Percentiles rank a stretch among this genome's conserved stretches.
Evolutionary conservation across 1,140 invertebrate genomes (phyloP).

Genomic region (Eriosoma lanigerum): DNA sequence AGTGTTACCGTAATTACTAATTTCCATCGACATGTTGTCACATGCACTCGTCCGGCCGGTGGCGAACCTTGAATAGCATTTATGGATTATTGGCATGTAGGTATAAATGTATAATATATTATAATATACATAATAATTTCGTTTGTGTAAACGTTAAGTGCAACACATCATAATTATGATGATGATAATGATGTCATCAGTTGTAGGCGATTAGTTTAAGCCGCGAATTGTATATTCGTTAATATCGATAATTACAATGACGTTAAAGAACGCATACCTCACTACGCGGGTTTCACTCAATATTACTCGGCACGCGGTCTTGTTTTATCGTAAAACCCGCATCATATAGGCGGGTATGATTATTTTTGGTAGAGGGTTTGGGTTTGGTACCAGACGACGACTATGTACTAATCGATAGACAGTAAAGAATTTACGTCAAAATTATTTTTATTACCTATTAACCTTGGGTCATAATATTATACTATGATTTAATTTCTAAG

Average conservation of each 20-base stretch:
- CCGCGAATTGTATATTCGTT: neutral
- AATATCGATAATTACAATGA: neutral
- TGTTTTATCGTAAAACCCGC: neutral
- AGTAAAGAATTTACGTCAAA: too few relatives aligned
- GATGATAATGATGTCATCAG: neutral
- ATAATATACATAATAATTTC: too few relatives aligned
- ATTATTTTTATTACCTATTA: too few relatives aligned
- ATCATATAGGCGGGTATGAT: too few relatives aligned
- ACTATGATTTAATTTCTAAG: too few relatives aligned
- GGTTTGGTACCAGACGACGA: too few relatives aligned
- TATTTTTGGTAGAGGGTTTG: too few relatives aligned
- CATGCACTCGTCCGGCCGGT: too few relatives aligned
- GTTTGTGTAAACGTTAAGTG: too few relatives aligned
- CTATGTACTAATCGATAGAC: too few relatives aligned
- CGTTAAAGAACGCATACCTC: neutral
- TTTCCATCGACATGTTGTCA: neutral
- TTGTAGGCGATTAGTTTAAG: neutral
- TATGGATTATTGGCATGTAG: conserved; percentile 15
- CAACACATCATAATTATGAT: neutral
- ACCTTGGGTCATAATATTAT: too few relatives aligned
- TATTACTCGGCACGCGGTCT: neutral
- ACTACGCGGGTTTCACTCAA: neutral
- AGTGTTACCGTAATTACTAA: neutral
- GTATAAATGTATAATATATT: too few relatives aligned
- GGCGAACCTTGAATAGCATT: neutral